Evolutionary conservation across 2,113 vertebrate species (phyloP).

Genomic region (Ictalurus furcatus): DNA sequence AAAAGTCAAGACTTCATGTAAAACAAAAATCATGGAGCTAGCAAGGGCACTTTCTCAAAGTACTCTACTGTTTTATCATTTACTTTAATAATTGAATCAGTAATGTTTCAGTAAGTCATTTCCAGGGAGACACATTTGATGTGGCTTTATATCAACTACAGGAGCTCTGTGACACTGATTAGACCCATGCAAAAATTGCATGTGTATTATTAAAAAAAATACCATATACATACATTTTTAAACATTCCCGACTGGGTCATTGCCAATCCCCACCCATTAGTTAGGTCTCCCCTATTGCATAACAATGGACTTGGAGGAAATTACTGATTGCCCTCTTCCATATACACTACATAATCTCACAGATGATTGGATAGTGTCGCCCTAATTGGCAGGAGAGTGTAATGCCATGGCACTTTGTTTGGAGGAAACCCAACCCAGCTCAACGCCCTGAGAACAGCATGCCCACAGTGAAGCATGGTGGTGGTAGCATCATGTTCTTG

Average conservation of each 20-base stretch:
- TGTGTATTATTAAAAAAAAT: background rate
- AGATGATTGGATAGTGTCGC: background rate
- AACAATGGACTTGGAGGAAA: background rate
- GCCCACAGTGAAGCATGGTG: background rate
- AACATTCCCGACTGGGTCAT: background rate
- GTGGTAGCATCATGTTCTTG: background rate
- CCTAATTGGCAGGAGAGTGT: background rate
- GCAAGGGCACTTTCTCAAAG: background rate
- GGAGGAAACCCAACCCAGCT: background rate
- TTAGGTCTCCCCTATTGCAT: background rate
- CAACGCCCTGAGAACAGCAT: background rate
- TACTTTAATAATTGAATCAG: background rate
- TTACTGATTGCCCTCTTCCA: background rate
- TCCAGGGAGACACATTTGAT: background rate
- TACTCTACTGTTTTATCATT: background rate
- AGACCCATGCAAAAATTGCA: background rate
- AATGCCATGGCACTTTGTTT: no score
- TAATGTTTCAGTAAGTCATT: background rate
- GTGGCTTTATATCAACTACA: background rate
- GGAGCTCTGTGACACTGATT: background rate
- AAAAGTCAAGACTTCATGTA: background rate
- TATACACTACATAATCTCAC: background rate
- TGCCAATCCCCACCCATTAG: background rate
- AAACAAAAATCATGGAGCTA: background rate
- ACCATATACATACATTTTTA: background rate